Evolutionary conservation across 2,888 invertebrate genomes (phyloP), one percentile per base, ranked within the genome.

Genomic region (Onchidella celtica): DNA sequence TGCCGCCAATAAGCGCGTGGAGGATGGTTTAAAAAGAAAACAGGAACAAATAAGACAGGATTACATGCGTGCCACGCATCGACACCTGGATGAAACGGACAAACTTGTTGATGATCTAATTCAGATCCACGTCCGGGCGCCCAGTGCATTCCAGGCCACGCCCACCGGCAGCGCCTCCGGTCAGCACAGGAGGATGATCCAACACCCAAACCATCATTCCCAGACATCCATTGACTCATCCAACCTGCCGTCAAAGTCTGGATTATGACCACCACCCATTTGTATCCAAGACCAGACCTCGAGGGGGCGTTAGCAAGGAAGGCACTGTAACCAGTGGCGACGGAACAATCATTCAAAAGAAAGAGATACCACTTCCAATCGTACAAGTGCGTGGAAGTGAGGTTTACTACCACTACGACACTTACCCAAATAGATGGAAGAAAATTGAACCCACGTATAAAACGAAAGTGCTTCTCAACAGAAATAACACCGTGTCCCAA

Each of bases 41-140:
- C 74, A 74, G 36, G 74, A 74, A 36, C 74, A 74, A n/a, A 74
- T 74, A 3, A 47, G 74, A 3, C 59, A 47, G 32, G 74, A 74
- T 21, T 74, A 74, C 32, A 34, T 74, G 40, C 57, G 59, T 1
- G 74, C 74, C 21, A 57, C 59, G 3, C 74, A 74, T 32, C 59
- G 74, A n/a, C 34, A 74, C n/a, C 11, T 74, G 59, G 74, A 74
- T 32, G 74, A 74, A 36, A 74, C 74, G 11, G 74, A 74, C 21
- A 74, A 74, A 59, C 61, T 74, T 4, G 59, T 74, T 11, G 59
- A 74, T 32, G 59, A 74, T 59, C 55, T 74, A 1, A 74, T 74
- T 32, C 74, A 74, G n/a, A 74, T 74, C 57, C 40, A 74, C 32
- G 74, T 74, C 40, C 27, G 59, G 34, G 59, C 74, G 6, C 74